phyloP scores from a whole-genome alignment of 2,888 invertebrate species.

The Macrosiphum euphorbiae region DNA sequence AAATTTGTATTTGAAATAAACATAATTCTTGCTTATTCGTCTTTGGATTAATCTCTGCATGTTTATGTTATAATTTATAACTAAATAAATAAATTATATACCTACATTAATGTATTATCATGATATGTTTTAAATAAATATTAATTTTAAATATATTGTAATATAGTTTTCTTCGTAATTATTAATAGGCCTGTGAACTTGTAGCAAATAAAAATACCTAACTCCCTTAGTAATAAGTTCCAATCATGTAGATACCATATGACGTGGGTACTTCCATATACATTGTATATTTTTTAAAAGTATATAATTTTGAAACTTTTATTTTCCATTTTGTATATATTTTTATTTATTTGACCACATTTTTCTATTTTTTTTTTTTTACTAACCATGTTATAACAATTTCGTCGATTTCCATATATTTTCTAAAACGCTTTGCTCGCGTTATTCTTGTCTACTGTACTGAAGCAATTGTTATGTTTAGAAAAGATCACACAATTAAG shows the following conservation, averaged over 20 bases:
- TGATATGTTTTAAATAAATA: background rate
- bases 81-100: background rate
- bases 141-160: background rate
- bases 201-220: background rate
- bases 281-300: background rate
- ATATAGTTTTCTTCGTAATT: background rate
- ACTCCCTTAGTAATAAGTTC: background rate
- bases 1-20: background rate
- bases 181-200: background rate
- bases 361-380: background rate
- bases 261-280: background rate
- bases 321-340: background rate
- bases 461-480: background rate
- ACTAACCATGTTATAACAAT: background rate
- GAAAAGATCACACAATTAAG: background rate
- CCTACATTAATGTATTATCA: background rate
- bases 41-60: background rate
- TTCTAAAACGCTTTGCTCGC: background rate
- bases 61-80: background rate
- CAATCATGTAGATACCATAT: background rate
- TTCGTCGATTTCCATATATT: background rate
- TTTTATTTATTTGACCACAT: background rate
- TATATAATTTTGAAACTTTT: background rate
- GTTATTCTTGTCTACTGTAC: background rate
- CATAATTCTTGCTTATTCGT: background rate